Conservation (phyloP, 1,140 invertebrate genomes). For the Tyrophagus putrescentiae region DNA sequence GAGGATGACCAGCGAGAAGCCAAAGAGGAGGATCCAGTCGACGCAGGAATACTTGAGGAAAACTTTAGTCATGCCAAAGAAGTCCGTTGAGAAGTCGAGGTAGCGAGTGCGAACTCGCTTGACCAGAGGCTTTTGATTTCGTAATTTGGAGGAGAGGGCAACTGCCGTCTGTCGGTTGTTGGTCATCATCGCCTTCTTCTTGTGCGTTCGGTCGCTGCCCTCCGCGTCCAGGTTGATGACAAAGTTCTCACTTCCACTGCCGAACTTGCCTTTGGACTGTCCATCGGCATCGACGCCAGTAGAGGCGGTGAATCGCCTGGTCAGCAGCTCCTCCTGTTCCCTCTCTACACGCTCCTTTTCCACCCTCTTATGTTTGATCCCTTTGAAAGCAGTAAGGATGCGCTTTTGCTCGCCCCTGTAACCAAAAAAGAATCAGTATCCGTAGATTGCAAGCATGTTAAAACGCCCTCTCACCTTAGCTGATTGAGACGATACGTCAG, state of each 20-base stretch:
- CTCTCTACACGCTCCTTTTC: constrained; percentile 3
- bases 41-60: neutral
- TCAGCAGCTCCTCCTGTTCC: constrained; percentile 12
- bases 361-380: neutral
- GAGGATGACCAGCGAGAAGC: neutral
- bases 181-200: neutral
- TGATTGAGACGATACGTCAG: neutral
- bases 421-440: neutral
- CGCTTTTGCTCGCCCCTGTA: constrained; percentile 6
- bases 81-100: constrained; percentile 3
- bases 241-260: neutral
- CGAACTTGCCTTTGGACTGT: neutral
- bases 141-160: neutral
- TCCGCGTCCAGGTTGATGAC: neutral
- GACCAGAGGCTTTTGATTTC: constrained; percentile 9
- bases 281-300: neutral
- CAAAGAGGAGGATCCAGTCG: constrained; percentile 7
- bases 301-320: constrained; percentile 7
- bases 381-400: constrained; percentile 4
- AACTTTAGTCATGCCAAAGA: constrained; percentile 1
- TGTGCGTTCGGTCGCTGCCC: neutral
- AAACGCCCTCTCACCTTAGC: neutral
- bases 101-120: constrained; percentile 13
- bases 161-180: neutral
- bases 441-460: neutral